Evolutionary conservation across 2,888 invertebrate species (phyloP), one percentile per base, ranked within the genome.

Genomic region (Helicoverpa assulta): DNA sequence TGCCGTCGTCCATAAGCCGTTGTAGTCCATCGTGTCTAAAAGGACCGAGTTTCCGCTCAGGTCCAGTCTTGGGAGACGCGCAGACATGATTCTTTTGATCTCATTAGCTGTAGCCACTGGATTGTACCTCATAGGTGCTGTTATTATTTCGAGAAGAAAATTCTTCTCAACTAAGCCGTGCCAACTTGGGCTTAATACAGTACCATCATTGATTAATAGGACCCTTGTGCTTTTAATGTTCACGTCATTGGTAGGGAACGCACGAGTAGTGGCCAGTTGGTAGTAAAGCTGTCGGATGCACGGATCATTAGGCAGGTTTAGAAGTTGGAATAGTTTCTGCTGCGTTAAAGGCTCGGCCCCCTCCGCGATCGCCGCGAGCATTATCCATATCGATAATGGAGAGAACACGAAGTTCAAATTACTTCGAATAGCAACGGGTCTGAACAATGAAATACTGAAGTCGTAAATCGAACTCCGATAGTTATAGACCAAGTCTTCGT

Each of bases 41-140:
- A 87, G 52, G 0, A 85, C 65, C 0, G 87, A 87, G 51, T 87
- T 86, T 0, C 86, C 86, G 5, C 21, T 73, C 1, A 83, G 50
- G 58, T 84, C 51, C 0, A 78, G 66, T 16, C 43, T 64, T 19
- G 67, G 72, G 18, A 79, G 58, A 18, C 67, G 51, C 0, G 72
- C 75, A 21, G 58, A 76, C 58, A 83, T 73, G 4, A 66, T 59
- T 50, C 69, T 63, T 29, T 64, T 65, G 21, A 83, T 73, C 10
- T 58, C 58, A 16, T 75, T 50, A 0, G 70, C 67, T 29, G 77
- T 71, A 6, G 33, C 69, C 16, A 12, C 16, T 0, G 75, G 73
- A 21, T 82, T 63, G 8, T 37, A 47, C 56, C 64, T 82, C 14
- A 84, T 79, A 0, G 86, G 82, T 5, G 76, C 72, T 1, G 50